Evolutionary conservation across 2,113 vertebrate genomes (phyloP), one percentile per base, ranked within the genome.

Genomic region (Cinclus cinclus): DNA sequence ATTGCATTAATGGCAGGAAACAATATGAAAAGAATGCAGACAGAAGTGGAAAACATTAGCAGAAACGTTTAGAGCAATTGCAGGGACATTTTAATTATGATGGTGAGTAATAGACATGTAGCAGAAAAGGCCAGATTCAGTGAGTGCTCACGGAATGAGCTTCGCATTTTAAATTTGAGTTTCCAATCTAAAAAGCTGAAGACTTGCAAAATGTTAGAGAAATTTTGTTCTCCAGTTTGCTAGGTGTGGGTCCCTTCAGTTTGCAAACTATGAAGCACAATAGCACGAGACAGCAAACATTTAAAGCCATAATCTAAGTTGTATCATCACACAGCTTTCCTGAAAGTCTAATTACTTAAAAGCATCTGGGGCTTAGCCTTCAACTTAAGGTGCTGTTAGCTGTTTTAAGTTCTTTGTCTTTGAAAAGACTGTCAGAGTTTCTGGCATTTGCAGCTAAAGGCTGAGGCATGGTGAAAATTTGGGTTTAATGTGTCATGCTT

Each of bases 21-120:
- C 92, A 96, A 97, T 95, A 96, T 86, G 82, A 97, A 93, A 97
- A 96, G 92, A 97, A 97, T 96, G 95, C 94, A 96, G 95, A 92
- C 91, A 95, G 95, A 95, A 96, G 87, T 97, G 95, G 93, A 96
- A 96, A 95, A 94, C 94, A 95, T 95, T 92, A 94, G 42, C 64
- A 94, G 85, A 96, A 96, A 84, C 30, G 89, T 96, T 96, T 79
- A 87, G 73, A 87, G 56, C 81, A 78, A 93, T 31, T 90, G 46
- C 92, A 92, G 58, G 58, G 73, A 93, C 86, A 59, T 75, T 95
- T 80, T 96, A 91, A 91, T 95, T 93, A 84, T 44, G 55, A 92
- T 92, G 71, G 82, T 95, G 87, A 97, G 84, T 90, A 95, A 94
- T 22, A 90, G 79, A 67, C 87, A 60, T 74, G 67, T 17, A 91